Evolutionary conservation across 2,888 invertebrate species (phyloP).

Genomic region (Andrena minutula): DNA sequence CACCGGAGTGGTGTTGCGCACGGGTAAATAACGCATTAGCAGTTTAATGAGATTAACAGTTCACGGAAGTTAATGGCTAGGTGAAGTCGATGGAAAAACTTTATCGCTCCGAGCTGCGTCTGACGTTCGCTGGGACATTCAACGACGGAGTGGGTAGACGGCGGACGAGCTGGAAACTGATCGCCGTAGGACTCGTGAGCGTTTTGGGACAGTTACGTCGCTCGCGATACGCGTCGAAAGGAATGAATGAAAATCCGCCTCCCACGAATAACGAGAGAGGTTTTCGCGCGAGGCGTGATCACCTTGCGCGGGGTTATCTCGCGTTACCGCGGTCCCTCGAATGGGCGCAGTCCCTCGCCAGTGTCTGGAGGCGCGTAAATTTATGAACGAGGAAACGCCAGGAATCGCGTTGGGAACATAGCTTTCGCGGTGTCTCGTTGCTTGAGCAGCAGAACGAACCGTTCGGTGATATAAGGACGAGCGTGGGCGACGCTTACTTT

Average conservation of each 20-base stretch:
- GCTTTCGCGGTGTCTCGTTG: constrained; percentile 71
- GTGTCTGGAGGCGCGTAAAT: constrained; percentile 72
- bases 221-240: neutral
- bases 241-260: constrained; percentile 11
- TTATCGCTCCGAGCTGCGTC: no score
- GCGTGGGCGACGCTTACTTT: constrained; percentile 76
- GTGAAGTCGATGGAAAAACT: no score
- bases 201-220: neutral
- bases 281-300: constrained; percentile 25
- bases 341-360: constrained; percentile 62
- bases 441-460: constrained; percentile 72
- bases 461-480: constrained; percentile 79
- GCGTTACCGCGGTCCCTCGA: constrained; percentile 43
- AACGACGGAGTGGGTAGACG: no score
- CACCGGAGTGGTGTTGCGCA: neutral
- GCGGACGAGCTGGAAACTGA: no score
- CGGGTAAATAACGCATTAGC: neutral
- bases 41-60: neutral
- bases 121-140: no score
- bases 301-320: constrained; percentile 50
- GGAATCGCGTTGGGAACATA: constrained; percentile 67
- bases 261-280: neutral
- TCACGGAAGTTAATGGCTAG: neutral
- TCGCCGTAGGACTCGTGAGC: no score
- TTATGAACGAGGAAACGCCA: constrained; percentile 80